phyloP scores from a whole-genome alignment of 2,113 vertebrate species.

The Crotalus viridis region DNA sequence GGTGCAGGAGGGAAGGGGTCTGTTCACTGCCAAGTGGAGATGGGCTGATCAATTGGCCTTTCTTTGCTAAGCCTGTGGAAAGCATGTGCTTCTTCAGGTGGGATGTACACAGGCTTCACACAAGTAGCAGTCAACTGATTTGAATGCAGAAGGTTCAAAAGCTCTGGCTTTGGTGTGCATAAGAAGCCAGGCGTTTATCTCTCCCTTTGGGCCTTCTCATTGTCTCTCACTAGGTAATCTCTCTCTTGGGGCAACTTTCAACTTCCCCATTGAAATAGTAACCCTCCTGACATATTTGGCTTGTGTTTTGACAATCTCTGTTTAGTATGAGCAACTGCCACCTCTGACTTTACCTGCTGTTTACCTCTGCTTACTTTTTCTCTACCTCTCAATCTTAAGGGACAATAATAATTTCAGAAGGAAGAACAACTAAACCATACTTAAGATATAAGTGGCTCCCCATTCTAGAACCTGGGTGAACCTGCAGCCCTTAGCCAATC shows the following conservation, averaged over 20 bases:
- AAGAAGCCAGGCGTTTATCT: not conserved
- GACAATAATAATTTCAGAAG: not conserved
- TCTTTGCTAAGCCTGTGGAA: not conserved
- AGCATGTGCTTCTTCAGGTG: not conserved
- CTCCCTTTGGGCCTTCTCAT: not conserved
- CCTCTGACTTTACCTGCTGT: not conserved
- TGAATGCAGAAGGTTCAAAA: not conserved
- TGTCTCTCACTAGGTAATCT: not conserved
- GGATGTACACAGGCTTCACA: not conserved
- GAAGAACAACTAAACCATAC: not conserved
- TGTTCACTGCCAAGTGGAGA: not conserved
- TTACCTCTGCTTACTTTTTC: not conserved
- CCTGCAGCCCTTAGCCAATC: not conserved
- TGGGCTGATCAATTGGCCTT: not conserved
- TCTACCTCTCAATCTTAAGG: not conserved
- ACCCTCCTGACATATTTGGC: not conserved
- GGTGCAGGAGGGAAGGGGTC: not conserved
- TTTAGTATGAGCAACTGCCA: not conserved
- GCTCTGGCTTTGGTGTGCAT: not conserved
- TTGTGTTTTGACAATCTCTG: not conserved
- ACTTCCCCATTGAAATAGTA: not conserved
- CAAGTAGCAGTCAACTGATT: not conserved
- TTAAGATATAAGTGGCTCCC: not conserved
- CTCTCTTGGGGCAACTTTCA: not conserved
- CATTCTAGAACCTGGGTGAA: not conserved